Evolutionary conservation across 2,113 vertebrate species (phyloP).

Genomic region (Lampris incognitus): DNA sequence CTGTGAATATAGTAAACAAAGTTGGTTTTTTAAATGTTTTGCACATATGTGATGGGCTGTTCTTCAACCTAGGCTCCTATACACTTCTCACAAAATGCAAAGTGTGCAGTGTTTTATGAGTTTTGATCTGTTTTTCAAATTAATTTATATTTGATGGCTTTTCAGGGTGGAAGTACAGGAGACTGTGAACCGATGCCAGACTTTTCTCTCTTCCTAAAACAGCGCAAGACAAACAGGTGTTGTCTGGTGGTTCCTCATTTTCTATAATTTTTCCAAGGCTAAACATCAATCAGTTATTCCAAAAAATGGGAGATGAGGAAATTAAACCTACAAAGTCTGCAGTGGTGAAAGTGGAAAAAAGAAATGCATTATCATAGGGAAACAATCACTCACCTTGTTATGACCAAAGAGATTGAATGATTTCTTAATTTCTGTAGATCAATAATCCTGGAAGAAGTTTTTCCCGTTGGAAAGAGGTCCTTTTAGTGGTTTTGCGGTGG

Average conservation of each 20-base stretch:
- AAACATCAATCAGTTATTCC: rapidly evolving
- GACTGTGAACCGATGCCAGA: not conserved
- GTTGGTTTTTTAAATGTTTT: no score
- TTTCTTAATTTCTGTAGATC: no score
- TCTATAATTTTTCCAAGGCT: not conserved
- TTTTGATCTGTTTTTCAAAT: constrained; percentile 45
- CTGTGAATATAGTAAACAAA: no score
- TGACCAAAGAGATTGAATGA: no score
- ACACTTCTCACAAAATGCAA: constrained; percentile 32
- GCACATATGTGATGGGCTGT: no score
- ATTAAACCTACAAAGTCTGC: no score
- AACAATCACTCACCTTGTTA: not conserved
- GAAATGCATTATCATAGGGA: no score
- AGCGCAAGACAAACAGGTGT: constrained; percentile 19
- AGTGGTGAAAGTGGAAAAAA: no score
- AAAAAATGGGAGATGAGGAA: no score
- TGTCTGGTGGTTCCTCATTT: not conserved
- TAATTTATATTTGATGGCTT: constrained; percentile 17
- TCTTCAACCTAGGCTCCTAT: not conserved
- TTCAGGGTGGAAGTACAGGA: constrained; percentile 42
- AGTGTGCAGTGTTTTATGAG: constrained; percentile 12
- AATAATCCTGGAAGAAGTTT: no score
- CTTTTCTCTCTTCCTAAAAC: constrained; percentile 5
- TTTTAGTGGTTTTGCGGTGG: not conserved
- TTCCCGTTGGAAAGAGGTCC: no score